These are phyloP conservation scores for Drosophila repletoides DNA, from an alignment of 1,140 invertebrate genomes.

Conservation along the genomic window DNA sequence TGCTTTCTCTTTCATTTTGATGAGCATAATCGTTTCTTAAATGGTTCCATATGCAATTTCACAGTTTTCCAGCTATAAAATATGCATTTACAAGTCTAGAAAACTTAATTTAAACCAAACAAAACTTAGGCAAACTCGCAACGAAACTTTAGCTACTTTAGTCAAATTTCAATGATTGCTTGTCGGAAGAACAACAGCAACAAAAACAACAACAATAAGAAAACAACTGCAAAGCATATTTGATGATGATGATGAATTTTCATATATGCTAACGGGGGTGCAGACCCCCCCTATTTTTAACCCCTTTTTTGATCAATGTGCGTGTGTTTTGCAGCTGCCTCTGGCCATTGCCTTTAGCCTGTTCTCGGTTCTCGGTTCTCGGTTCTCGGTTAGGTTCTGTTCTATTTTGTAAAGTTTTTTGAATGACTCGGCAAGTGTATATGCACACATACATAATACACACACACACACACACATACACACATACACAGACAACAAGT, in stretches of 20 bases:
- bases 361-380: too few relatives aligned
- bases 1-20: too few relatives aligned
- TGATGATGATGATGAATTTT: too few relatives aligned
- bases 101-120: not conserved
- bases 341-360: not conserved
- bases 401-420: conserved; percentile 19
- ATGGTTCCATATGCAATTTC: too few relatives aligned
- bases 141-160: not conserved
- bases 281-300: not conserved
- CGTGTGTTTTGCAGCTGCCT: not conserved
- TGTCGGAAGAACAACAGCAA: not conserved
- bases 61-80: too few relatives aligned
- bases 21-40: too few relatives aligned
- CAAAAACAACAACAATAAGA: not conserved
- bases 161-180: conserved; percentile 4
- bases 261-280: not conserved
- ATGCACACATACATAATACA: conserved; percentile 5
- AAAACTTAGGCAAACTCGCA: not conserved
- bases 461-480: not conserved
- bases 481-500: conserved; percentile 17
- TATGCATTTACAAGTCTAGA: not conserved
- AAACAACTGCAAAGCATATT: not conserved
- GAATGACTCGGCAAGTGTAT: conserved; percentile 14
- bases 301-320: too few relatives aligned
- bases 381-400: too few relatives aligned